A percentile compares a stretch with the other conserved stretches of the same genome.
These are phyloP conservation scores for Sebastolobus alascanus DNA, from an alignment of 2,797 vertebrate species.

Conservation along the genomic window DNA sequence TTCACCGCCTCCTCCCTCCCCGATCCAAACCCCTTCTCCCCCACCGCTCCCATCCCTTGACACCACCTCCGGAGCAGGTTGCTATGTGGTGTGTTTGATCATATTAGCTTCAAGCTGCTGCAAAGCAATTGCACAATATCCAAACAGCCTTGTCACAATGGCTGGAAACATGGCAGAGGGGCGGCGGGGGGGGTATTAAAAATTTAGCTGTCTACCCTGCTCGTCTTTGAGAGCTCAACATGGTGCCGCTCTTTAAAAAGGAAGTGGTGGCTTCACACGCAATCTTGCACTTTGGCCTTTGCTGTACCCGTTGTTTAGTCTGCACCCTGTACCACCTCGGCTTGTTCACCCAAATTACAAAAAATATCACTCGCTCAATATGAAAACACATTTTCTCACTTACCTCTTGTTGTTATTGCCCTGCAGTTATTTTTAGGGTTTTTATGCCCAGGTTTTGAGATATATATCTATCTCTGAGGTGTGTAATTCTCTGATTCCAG, in stretches of 20 bases:
- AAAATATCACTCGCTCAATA: background rate
- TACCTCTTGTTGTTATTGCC: background rate
- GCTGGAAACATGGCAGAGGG: constrained; percentile 61
- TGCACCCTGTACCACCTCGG: background rate
- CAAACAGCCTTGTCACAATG: constrained; percentile 73
- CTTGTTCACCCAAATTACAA: background rate
- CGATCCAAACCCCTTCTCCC: background rate
- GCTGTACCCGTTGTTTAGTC: background rate
- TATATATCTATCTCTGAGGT: too few relatives aligned
- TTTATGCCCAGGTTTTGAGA: background rate
- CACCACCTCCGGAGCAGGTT: constrained; percentile 46
- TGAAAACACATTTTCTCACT: background rate
- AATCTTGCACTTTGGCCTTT: constrained; percentile 14
- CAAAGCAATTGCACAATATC: constrained; percentile 72
- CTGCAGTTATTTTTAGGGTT: accelerated
- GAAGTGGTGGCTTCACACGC: constrained; percentile 44
- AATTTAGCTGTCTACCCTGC: constrained; percentile 64
- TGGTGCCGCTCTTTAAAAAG: constrained; percentile 29
- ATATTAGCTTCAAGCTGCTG: constrained; percentile 75
- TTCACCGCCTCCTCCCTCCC: constrained; percentile 17
- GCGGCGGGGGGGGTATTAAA: constrained; percentile 69
- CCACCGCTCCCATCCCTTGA: constrained; percentile 28
- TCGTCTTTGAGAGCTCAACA: constrained; percentile 39
- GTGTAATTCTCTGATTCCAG: accelerated
- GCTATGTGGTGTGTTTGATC: constrained; percentile 73